Evolutionary conservation across 2,888 invertebrate genomes (phyloP).

Genomic region (Cheilosia vernalis): DNA sequence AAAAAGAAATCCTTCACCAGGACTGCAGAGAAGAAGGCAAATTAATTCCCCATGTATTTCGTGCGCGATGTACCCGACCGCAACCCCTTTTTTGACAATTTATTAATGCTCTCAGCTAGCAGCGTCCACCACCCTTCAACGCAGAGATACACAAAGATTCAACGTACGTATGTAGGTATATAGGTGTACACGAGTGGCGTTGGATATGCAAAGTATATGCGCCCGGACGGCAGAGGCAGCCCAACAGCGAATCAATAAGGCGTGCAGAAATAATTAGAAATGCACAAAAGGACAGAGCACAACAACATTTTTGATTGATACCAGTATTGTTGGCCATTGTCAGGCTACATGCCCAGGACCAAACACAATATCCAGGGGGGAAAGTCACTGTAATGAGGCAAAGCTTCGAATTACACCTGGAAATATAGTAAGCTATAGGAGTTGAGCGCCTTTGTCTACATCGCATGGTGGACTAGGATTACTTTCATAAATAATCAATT

Average conservation of each 20-base stretch:
- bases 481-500: conserved; percentile 70
- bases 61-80: conserved; percentile 63
- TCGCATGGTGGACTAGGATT: conserved; percentile 47
- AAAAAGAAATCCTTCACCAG: conserved; percentile 46
- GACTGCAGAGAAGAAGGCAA: conserved; percentile 70
- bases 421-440: conserved; percentile 45
- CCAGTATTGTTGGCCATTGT: conserved; percentile 80
- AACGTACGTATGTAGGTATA: conserved; percentile 20
- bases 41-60: conserved; percentile 60
- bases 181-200: background rate
- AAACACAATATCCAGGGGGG: conserved; percentile 53
- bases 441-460: conserved; percentile 25
- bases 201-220: conserved; percentile 55
- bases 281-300: conserved; percentile 73
- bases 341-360: conserved; percentile 75
- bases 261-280: conserved; percentile 77
- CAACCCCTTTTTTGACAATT: conserved; percentile 74
- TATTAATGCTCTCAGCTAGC: conserved; percentile 64
- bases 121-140: conserved; percentile 27
- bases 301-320: conserved; percentile 80
- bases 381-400: conserved; percentile 49
- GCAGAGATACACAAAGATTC: conserved; percentile 14
- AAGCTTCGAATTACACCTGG: conserved; percentile 76
- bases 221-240: background rate
- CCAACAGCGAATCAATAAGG: conserved; percentile 75